Conservation (phyloP, 2,113 vertebrate genomes). For the Anarhynchus alexandrinus region DNA sequence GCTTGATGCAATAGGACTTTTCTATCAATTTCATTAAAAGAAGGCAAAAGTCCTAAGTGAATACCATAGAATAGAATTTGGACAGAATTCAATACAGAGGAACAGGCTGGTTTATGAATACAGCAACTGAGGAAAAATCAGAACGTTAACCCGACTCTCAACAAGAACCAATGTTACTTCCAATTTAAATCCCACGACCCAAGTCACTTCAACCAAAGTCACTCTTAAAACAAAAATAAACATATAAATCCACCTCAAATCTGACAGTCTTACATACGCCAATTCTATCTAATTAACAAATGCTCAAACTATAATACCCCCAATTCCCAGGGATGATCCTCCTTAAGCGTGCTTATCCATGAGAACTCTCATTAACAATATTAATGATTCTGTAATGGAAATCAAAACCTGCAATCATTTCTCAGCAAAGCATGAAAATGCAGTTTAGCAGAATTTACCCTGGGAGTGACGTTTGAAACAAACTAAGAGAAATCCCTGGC, state of each 20-base stretch:
- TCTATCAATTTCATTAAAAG: neutral
- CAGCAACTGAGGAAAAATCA: neutral
- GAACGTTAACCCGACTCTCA: neutral
- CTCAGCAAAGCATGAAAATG: constrained; percentile 59
- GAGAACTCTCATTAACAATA: constrained; percentile 66
- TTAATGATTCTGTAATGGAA: constrained; percentile 62
- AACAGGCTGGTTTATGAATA: neutral
- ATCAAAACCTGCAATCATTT: constrained; percentile 67
- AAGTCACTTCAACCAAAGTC: neutral
- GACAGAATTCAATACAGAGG: neutral
- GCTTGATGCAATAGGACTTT: neutral
- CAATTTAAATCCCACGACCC: neutral
- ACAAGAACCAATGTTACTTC: neutral
- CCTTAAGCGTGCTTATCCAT: constrained; percentile 63
- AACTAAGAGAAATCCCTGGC: constrained; percentile 51
- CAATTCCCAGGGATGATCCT: constrained; percentile 66
- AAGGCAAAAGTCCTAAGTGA: neutral
- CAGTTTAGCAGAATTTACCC: constrained; percentile 53
- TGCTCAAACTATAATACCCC: constrained; percentile 51
- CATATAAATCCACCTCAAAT: constrained; percentile 15
- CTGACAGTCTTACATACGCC: neutral
- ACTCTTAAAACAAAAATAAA: neutral
- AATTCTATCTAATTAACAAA: constrained; percentile 55
- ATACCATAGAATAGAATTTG: neutral
- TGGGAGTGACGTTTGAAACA: constrained; percentile 29